phyloP scores from a whole-genome alignment of 2,888 invertebrate species.

The Drosophila mulleri region DNA sequence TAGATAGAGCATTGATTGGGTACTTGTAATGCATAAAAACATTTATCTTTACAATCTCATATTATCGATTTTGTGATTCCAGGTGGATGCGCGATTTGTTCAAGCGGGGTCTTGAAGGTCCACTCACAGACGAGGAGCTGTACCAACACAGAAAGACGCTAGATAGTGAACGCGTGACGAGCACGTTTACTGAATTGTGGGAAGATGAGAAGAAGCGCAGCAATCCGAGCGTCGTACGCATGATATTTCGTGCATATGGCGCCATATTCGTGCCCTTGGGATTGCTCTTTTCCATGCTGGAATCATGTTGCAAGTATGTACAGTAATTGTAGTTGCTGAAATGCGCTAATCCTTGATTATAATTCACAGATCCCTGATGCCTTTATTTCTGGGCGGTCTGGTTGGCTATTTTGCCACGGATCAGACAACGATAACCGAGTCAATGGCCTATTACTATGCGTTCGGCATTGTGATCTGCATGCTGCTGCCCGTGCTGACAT shows the following conservation, averaged over 20 bases:
- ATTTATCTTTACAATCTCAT: background rate
- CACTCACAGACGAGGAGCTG: conserved; percentile 86
- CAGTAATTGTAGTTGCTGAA: background rate
- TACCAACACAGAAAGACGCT: conserved; percentile 86
- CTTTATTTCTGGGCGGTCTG: conserved; percentile 88
- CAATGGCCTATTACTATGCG: conserved; percentile 89
- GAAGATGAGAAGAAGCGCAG: conserved; percentile 81
- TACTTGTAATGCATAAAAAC: background rate
- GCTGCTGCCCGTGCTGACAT: conserved; percentile 87
- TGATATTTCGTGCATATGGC: conserved; percentile 85
- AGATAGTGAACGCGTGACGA: conserved; percentile 86
- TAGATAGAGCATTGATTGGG: background rate
- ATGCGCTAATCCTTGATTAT: conserved; percentile 26
- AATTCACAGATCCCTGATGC: conserved; percentile 87
- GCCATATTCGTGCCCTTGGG: conserved; percentile 80
- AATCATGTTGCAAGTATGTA: conserved; percentile 82
- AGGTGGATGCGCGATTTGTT: conserved; percentile 86
- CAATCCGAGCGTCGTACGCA: conserved; percentile 85
- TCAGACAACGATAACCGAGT: conserved; percentile 85
- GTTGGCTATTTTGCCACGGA: conserved; percentile 88
- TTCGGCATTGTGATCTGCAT: conserved; percentile 87
- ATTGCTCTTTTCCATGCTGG: conserved; percentile 76
- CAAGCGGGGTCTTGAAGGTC: conserved; percentile 85
- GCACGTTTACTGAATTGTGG: conserved; percentile 85
- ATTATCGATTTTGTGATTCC: conserved; percentile 12